These are phyloP conservation scores for Pseudomugil tenellus DNA, from an alignment of 2,797 vertebrate species.

Conservation along the genomic window DNA sequence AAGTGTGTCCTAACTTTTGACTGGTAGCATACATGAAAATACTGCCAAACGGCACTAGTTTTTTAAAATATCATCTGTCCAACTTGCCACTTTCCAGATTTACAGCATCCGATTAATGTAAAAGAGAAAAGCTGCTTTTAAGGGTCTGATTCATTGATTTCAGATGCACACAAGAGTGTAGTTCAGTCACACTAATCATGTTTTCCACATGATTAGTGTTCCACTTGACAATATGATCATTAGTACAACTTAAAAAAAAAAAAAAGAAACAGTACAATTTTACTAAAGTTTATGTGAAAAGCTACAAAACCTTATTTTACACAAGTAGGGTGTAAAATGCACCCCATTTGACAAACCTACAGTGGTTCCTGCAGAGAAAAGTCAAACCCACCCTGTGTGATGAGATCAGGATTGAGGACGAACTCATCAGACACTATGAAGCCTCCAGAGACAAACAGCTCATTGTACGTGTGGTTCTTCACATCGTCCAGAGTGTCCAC, in stretches of 20 bases:
- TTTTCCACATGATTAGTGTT: background rate
- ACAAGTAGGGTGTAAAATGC: background rate
- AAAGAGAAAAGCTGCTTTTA: background rate
- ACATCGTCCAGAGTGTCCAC: constrained; percentile 97
- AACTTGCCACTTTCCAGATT: background rate
- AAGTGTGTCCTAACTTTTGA: no score
- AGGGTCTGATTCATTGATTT: background rate
- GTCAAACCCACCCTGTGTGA: constrained; percentile 84
- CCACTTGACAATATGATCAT: background rate
- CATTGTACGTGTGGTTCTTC: constrained; percentile 97
- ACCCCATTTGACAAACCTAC: background rate
- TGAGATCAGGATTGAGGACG: constrained; percentile 91
- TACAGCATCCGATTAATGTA: background rate
- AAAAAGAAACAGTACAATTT: background rate
- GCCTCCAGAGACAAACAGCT: constrained; percentile 95
- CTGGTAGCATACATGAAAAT: background rate
- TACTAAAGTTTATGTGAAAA: background rate
- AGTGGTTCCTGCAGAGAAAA: background rate
- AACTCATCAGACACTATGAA: constrained; percentile 97
- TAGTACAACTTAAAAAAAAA: background rate
- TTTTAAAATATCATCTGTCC: background rate
- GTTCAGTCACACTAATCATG: background rate
- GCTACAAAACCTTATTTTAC: background rate
- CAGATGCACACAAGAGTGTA: no score
- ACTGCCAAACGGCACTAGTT: background rate